Conservation (phyloP, 2,888 invertebrate species). For the Eutolmus rufibarbis region DNA sequence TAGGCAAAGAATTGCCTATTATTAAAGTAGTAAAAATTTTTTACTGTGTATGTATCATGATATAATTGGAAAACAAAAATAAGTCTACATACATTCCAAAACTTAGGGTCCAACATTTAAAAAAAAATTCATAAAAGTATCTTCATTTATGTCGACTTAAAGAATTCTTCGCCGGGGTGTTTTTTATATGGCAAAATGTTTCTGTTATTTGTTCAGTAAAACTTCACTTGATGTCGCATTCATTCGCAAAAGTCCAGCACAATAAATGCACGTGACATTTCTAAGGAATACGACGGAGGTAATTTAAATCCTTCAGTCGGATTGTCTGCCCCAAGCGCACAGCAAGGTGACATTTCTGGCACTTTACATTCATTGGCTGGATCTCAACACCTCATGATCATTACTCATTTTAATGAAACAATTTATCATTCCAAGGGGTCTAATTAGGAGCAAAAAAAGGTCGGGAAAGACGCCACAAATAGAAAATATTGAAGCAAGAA, state of each 20-base stretch:
- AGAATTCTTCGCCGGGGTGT: not conserved
- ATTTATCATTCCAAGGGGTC: conserved; percentile 44
- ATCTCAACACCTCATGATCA: conserved; percentile 46
- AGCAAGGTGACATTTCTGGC: conserved; percentile 13
- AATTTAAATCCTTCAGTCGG: conserved; percentile 11
- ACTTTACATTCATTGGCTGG: conserved; percentile 44
- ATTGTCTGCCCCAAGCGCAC: not conserved
- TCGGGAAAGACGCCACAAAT: conserved; percentile 4
- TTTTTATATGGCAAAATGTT: not conserved
- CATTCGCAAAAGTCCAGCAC: not conserved
- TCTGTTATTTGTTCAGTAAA: not conserved
- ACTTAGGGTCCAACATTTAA: too few relatives aligned
- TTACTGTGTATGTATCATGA: too few relatives aligned
- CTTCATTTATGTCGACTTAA: not conserved
- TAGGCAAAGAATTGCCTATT: too few relatives aligned
- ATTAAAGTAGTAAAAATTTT: too few relatives aligned
- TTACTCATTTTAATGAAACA: conserved; percentile 47
- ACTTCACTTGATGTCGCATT: not conserved
- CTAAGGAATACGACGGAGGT: not conserved
- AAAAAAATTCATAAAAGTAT: too few relatives aligned
- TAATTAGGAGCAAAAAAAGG: conserved; percentile 43
- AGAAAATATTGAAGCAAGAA: not conserved
- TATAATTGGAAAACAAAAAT: too few relatives aligned
- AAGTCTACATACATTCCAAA: too few relatives aligned
- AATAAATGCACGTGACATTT: conserved; percentile 8